Conservation (phyloP, 1,140 invertebrate genomes). For the Heliconius melpomene region DNA sequence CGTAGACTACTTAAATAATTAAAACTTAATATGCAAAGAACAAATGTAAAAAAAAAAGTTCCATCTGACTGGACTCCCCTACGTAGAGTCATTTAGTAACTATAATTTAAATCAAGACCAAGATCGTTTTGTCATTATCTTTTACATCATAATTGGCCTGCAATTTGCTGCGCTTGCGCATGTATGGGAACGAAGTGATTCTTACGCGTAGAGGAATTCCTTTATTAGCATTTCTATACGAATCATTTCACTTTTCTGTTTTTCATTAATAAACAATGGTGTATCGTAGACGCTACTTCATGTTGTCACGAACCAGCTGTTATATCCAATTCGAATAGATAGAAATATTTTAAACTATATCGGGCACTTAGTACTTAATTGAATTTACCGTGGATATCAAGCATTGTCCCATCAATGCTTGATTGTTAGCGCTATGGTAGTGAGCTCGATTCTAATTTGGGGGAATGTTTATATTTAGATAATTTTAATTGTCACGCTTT, state of each 20-base stretch:
- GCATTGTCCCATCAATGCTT: no score
- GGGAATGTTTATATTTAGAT: no score
- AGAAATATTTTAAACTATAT: no score
- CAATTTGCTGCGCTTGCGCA: conserved; percentile 21
- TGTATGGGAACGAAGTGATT: conserved; percentile 11
- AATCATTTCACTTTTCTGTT: conserved; percentile 9
- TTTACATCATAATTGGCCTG: conserved; percentile 18
- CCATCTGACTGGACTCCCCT: background rate
- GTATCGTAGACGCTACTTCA: background rate
- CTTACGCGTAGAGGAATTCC: background rate
- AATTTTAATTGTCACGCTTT: no score
- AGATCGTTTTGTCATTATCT: conserved; percentile 27
- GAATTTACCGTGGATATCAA: no score
- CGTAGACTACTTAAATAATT: background rate
- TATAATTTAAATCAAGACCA: conserved; percentile 23
- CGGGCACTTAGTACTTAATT: no score
- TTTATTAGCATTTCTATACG: background rate
- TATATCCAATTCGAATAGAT: background rate
- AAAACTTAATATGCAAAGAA: background rate
- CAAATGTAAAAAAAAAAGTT: background rate
- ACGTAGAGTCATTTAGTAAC: conserved; percentile 17
- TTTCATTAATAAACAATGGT: conserved; percentile 16
- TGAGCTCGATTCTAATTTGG: no score
- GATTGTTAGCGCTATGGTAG: no score
- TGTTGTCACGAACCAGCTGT: conserved; percentile 14